Conservation (phyloP, 2,113 vertebrate genomes). For the Halcyon senegalensis region DNA sequence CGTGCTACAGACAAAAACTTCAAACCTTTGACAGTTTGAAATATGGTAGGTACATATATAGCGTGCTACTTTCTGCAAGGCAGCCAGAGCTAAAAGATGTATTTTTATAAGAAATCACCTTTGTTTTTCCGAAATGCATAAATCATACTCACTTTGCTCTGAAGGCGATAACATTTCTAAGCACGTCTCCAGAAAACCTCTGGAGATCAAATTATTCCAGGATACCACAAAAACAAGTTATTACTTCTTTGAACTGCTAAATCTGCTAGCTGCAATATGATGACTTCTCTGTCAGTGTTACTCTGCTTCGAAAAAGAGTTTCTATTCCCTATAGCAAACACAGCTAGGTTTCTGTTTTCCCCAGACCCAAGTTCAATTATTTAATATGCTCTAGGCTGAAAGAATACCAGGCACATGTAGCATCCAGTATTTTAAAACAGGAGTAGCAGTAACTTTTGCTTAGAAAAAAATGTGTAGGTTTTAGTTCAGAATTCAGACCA, state of each 20-base stretch:
- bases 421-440: not conserved
- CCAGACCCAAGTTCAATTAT: not conserved
- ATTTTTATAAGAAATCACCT: slow-evolving; percentile 24
- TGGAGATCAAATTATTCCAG: slow-evolving; percentile 49
- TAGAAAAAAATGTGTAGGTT: not conserved
- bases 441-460: not conserved
- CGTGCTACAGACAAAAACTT: not conserved
- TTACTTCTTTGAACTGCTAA: slow-evolving; percentile 39
- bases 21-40: not conserved
- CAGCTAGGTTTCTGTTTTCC: not conserved
- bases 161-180: slow-evolving; percentile 3
- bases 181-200: slow-evolving; percentile 5
- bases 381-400: not conserved
- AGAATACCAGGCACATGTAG: not conserved
- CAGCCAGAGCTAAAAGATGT: not conserved
- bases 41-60: not conserved
- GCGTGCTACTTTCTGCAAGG: not conserved
- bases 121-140: slow-evolving; percentile 1
- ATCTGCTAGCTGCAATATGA: not conserved
- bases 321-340: not conserved
- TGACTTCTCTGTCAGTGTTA: not conserved
- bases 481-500: not conserved
- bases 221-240: slow-evolving; percentile 7
- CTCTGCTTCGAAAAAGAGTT: not conserved
- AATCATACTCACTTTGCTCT: slow-evolving; percentile 4